Base-by-base conservation (phyloP, 2,113 vertebrate genomes). In the Amia ocellicauda region DNA sequence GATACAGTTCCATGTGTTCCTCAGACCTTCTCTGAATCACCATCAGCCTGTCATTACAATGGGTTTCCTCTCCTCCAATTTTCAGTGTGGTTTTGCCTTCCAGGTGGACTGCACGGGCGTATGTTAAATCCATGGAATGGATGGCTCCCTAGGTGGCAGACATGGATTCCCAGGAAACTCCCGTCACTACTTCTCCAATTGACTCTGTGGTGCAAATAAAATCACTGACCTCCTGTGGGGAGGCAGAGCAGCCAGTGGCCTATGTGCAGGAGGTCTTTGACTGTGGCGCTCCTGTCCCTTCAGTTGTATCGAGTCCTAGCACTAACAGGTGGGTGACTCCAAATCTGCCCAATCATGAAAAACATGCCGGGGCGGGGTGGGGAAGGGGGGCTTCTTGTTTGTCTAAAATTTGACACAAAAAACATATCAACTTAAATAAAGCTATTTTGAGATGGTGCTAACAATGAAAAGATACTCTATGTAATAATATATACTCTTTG, bases 141-240 rank as follows among this genome's bases (percentile, higher is more conserved):
- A 70, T 66, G 74, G 68, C 72, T 50, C 74, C 71, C 51, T 29
- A 54, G 10, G 43, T 13, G 59, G 61, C 41, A 56, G 66, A 68
- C 52, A 83, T 85, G 81, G 63, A 60, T 20, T 49, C 58, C 64
- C 73, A 85, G 60, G 75, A 78, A 54, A 56, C 54, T 17, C 14
- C 28, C 17, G 31, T 40, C 31, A 60, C 61, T 41, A 55, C 64
- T 9, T 53, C 51, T 11, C 8, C 22, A 7, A 27, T 67, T 29
- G 41, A 24, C 41, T 26, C 53, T 3, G 3, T 27, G 14, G 23
- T 29, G 53, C 63, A 58, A 28, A 20, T 60, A 3, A 68, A 62
- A 23, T 1, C 58, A 1, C n/a, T 27, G n/a, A n/a, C 27, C 0
- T 42, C 54, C 3, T 16, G 10, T 14, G 16, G 17, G 4, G 58